Conservation (phyloP, 37 sponge, comb jelly and placozoan genomes). For the Chondrosia reniformis region DNA sequence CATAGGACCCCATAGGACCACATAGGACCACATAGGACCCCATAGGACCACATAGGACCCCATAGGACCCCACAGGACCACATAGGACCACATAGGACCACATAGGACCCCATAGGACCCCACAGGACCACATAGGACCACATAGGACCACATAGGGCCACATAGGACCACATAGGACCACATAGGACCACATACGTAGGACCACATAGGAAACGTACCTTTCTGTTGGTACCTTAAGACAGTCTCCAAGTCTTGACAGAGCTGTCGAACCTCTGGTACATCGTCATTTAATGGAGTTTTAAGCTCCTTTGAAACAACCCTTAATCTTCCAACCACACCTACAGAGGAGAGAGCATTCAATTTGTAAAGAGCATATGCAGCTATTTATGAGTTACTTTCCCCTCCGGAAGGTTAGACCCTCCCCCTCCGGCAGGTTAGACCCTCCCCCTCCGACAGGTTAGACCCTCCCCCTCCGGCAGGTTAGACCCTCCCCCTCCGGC, state of each 20-base stretch:
- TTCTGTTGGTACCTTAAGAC: slow-evolving; percentile 66
- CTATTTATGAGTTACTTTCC: too few relatives aligned
- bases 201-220: slow-evolving; percentile 32
- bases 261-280: slow-evolving; percentile 34
- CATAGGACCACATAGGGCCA: background rate
- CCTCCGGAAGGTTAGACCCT: too few relatives aligned
- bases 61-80: too few relatives aligned
- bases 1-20: too few relatives aligned
- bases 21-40: too few relatives aligned
- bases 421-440: too few relatives aligned
- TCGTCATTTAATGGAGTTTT: slow-evolving; percentile 41
- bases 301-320: slow-evolving; percentile 34
- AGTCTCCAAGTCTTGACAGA: slow-evolving; percentile 56
- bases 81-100: background rate
- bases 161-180: background rate
- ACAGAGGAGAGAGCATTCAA: background rate
- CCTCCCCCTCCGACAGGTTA: too few relatives aligned
- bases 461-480: too few relatives aligned
- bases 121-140: background rate
- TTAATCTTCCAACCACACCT: slow-evolving; percentile 58
- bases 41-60: too few relatives aligned
- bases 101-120: background rate
- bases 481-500: too few relatives aligned
- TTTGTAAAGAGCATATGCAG: background rate
- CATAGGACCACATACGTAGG: background rate